Conservation (phyloP, 2,113 vertebrate species). For the Alexandromys fortis region DNA sequence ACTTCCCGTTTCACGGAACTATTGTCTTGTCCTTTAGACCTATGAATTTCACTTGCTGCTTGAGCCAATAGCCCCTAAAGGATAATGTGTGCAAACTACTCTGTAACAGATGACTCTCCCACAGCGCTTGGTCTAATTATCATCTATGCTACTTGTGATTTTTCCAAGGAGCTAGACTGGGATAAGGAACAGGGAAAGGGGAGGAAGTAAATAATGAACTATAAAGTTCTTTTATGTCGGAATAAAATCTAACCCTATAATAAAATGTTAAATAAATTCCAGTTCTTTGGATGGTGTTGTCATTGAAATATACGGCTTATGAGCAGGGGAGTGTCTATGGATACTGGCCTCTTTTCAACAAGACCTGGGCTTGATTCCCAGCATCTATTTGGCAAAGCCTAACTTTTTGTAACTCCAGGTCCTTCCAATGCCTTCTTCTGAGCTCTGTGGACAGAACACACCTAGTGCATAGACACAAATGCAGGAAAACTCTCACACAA, state of each 20-base stretch:
- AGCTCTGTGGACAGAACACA: neutral
- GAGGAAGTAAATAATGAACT: neutral
- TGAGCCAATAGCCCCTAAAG: neutral
- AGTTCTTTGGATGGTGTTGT: slow-evolving; percentile 4
- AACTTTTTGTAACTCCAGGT: neutral
- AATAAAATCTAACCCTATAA: slow-evolving; percentile 61
- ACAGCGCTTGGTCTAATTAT: slow-evolving; percentile 45
- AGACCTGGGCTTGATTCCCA: neutral
- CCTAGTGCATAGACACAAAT: neutral
- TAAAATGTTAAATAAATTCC: slow-evolving; percentile 36
- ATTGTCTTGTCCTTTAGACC: neutral
- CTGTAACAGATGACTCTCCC: neutral
- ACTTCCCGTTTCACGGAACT: neutral
- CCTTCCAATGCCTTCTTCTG: neutral
- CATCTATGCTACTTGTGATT: slow-evolving; percentile 17
- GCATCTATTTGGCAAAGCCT: neutral
- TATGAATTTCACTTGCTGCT: neutral
- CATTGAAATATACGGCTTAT: neutral
- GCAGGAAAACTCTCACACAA: neutral
- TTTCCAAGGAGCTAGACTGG: slow-evolving; percentile 31
- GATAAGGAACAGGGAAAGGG: neutral
- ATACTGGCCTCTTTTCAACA: neutral
- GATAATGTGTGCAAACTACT: neutral
- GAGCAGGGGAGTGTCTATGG: neutral
- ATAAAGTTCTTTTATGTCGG: slow-evolving; percentile 53